These are phyloP conservation scores for Elymnias hypermnestra DNA, from an alignment of 1,140 invertebrate genomes.

Conservation along the genomic window DNA sequence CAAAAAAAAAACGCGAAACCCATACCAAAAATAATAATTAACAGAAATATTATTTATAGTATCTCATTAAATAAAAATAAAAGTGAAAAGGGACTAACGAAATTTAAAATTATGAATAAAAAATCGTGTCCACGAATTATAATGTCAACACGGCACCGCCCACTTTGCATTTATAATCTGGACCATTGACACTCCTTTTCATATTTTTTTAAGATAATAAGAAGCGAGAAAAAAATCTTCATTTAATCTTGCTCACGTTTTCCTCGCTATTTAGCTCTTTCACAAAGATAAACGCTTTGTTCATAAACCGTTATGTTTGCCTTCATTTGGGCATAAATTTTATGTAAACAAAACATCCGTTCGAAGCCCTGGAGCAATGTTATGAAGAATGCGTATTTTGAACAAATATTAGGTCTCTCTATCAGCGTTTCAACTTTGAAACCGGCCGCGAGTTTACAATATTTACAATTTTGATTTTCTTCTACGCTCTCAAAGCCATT, in stretches of 20 bases:
- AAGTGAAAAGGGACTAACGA: conserved; percentile 4
- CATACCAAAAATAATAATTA: too few species aligned
- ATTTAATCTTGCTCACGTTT: conserved; percentile 51
- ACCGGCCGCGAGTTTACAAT: conserved; percentile 6
- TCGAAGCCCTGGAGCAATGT: conserved; percentile 19
- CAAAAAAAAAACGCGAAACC: too few species aligned
- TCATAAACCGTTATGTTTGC: conserved; percentile 44
- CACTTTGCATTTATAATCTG: conserved; percentile 16
- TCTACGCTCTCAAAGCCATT: neutral
- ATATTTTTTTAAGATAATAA: conserved; percentile 9
- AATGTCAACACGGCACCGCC: conserved; percentile 15
- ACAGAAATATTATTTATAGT: too few species aligned
- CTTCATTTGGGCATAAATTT: conserved; percentile 32
- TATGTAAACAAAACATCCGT: conserved; percentile 38
- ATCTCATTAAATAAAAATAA: too few species aligned
- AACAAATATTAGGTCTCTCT: conserved; percentile 28
- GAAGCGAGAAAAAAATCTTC: conserved; percentile 30
- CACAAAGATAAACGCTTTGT: conserved; percentile 37
- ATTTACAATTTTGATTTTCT: neutral
- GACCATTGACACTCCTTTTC: conserved; percentile 35
- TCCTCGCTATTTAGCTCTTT: conserved; percentile 15
- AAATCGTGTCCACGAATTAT: conserved; percentile 15
- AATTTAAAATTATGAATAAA: neutral
- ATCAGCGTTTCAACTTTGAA: conserved; percentile 22
- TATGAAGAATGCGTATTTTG: conserved; percentile 30